Evolutionary conservation across 2,113 vertebrate species (phyloP).

Genomic region (Pterocles gutturalis): DNA sequence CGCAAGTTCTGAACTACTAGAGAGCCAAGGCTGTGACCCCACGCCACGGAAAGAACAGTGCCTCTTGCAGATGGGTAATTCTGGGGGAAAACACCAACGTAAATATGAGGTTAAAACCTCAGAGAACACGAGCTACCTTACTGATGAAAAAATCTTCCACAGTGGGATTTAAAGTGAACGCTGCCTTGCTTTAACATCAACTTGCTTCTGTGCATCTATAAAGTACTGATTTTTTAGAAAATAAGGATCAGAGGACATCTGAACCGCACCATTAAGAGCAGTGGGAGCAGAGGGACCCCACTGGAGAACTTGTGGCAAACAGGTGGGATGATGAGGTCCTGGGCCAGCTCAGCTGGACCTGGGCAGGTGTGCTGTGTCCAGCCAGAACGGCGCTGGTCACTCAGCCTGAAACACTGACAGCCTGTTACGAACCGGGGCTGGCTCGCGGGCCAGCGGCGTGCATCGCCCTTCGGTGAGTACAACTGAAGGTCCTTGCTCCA

Average conservation of each 20-base stretch:
- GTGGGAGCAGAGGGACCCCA: neutral
- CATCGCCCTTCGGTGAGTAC: neutral
- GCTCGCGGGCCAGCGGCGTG: neutral
- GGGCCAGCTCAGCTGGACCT: neutral
- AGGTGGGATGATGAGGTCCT: neutral
- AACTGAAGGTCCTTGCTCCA: accelerated
- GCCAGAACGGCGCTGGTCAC: neutral
- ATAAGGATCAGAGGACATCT: accelerated
- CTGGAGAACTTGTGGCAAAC: neutral
- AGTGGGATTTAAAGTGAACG: neutral
- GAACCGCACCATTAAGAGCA: accelerated
- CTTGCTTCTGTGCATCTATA: neutral
- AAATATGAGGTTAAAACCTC: neutral
- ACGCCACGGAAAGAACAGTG: accelerated
- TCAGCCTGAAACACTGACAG: neutral
- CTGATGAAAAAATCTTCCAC: neutral
- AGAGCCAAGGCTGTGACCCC: neutral
- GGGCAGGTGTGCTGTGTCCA: too few relatives aligned
- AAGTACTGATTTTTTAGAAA: neutral
- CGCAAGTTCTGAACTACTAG: neutral
- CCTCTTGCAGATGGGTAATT: neutral
- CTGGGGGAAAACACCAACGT: neutral
- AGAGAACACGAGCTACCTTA: neutral
- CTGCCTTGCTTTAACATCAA: neutral
- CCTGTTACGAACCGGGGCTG: too few relatives aligned